A percentile compares a stretch with the other conserved stretches of the same genome.
These are phyloP conservation scores for Galaxias olidus DNA, from an alignment of 2,797 vertebrate species.

Conservation along the genomic window DNA sequence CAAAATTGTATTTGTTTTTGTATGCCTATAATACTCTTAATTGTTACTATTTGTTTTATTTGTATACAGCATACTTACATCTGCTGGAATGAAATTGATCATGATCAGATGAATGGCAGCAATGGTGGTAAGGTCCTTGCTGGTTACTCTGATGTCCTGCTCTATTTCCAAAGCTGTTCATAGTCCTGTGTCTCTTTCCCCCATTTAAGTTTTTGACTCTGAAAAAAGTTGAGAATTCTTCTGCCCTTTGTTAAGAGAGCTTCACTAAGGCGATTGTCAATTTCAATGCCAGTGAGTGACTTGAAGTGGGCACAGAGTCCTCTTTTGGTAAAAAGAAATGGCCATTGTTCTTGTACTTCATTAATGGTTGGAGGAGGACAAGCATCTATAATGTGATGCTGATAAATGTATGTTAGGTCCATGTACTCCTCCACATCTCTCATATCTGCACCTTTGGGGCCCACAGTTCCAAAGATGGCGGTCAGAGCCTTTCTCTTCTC, in stretches of 20 bases:
- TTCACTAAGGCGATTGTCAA: slow-evolving; percentile 22
- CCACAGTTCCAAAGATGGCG: slow-evolving; percentile 24
- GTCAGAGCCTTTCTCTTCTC: slow-evolving; percentile 23
- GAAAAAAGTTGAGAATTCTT: slow-evolving; percentile 31
- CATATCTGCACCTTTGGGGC: slow-evolving; percentile 19
- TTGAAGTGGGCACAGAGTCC: slow-evolving; percentile 32
- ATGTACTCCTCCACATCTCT: slow-evolving; percentile 27
- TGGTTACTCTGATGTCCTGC: neutral
- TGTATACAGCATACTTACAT: too few relatives aligned
- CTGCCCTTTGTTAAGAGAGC: slow-evolving; percentile 18
- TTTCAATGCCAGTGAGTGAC: slow-evolving; percentile 31
- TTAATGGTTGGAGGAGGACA: slow-evolving; percentile 27
- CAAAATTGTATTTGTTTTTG: too few relatives aligned
- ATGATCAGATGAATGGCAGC: too few relatives aligned
- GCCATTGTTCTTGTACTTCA: slow-evolving; percentile 30
- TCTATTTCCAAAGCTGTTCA: slow-evolving; percentile 20
- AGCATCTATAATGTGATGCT: slow-evolving; percentile 32
- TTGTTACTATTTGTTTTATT: too few relatives aligned
- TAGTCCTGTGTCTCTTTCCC: slow-evolving; percentile 11
- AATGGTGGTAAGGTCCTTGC: too few relatives aligned
- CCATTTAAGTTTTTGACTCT: slow-evolving; percentile 34
- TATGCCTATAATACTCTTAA: too few relatives aligned
- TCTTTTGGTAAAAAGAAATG: slow-evolving; percentile 30
- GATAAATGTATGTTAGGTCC: slow-evolving; percentile 28
- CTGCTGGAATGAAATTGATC: too few relatives aligned